These are phyloP conservation scores for Eupithecia tripunctaria DNA, from an alignment of 2,888 invertebrate species.

Conservation along the genomic window DNA sequence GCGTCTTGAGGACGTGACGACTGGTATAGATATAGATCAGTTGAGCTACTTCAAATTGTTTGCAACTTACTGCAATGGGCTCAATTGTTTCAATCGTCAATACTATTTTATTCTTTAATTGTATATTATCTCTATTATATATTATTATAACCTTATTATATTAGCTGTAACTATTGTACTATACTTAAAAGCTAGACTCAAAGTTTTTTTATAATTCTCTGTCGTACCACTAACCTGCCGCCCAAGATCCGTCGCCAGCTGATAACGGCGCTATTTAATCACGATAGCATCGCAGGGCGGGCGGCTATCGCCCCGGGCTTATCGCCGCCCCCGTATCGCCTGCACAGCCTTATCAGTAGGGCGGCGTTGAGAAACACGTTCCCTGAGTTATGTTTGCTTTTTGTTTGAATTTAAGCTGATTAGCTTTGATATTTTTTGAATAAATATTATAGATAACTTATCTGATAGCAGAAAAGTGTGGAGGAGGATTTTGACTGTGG, in stretches of 20 bases:
- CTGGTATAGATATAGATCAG: no score
- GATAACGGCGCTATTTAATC: constrained; percentile 80
- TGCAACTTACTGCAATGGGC: no score
- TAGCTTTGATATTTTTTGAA: constrained; percentile 2
- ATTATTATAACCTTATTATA: no score
- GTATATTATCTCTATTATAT: no score
- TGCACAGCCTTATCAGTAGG: constrained; percentile 66
- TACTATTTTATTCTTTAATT: no score
- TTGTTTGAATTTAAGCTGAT: constrained; percentile 17
- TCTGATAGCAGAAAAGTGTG: background rate
- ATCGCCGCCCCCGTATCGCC: constrained; percentile 64
- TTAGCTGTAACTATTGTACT: no score
- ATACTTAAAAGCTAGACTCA: no score
- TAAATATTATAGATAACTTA: background rate
- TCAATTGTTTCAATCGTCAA: no score
- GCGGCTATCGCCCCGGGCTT: constrained; percentile 71
- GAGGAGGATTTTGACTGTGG: no score
- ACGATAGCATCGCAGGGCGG: constrained; percentile 76
- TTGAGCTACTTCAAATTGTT: no score
- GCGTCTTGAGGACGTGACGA: no score
- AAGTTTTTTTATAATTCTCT: constrained; percentile 33
- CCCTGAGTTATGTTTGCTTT: constrained; percentile 21
- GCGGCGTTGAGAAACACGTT: constrained; percentile 45
- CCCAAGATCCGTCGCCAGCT: constrained; percentile 65
- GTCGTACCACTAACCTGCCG: constrained; percentile 53